phyloP scores from a whole-genome alignment of 2,888 invertebrate species.

The Volucella zonaria region DNA sequence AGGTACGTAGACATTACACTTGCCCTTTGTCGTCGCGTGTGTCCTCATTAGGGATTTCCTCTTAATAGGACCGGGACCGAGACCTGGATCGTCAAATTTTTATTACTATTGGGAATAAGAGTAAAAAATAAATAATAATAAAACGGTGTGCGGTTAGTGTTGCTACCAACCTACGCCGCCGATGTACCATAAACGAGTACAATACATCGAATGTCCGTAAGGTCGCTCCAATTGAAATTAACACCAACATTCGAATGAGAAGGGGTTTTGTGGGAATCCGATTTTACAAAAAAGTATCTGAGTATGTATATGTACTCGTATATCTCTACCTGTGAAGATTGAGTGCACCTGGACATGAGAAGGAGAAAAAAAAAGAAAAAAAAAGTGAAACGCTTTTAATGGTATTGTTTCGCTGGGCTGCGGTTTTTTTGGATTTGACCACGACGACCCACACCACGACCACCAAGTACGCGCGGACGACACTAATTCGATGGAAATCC shows the following conservation, averaged over 20 bases:
- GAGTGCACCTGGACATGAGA: conserved; percentile 46
- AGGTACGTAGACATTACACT: conserved; percentile 75
- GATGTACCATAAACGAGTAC: not conserved
- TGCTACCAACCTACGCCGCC: conserved; percentile 65
- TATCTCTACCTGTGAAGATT: conserved; percentile 10
- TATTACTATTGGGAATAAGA: conserved; percentile 49
- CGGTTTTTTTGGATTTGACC: conserved; percentile 23
- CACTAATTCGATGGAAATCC: conserved; percentile 73
- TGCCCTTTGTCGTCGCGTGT: conserved; percentile 65
- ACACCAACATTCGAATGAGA: conserved; percentile 68
- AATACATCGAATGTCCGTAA: not conserved
- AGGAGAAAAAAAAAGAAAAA: conserved; percentile 14
- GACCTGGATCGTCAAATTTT: conserved; percentile 50
- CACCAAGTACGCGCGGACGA: conserved; percentile 66
- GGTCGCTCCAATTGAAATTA: conserved; percentile 68
- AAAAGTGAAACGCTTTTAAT: conserved; percentile 64
- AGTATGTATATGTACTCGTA: too few relatives aligned
- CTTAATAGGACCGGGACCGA: conserved; percentile 57
- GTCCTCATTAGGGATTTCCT: conserved; percentile 72
- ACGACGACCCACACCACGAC: conserved; percentile 64
- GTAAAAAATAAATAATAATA: conserved; percentile 34
- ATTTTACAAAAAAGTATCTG: conserved; percentile 18
- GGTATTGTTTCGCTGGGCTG: conserved; percentile 62
- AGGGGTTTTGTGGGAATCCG: conserved; percentile 29
- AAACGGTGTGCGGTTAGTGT: conserved; percentile 52